Conservation (phyloP, 92 coral and sea anemone genomes). For the Heteractis magnifica region DNA sequence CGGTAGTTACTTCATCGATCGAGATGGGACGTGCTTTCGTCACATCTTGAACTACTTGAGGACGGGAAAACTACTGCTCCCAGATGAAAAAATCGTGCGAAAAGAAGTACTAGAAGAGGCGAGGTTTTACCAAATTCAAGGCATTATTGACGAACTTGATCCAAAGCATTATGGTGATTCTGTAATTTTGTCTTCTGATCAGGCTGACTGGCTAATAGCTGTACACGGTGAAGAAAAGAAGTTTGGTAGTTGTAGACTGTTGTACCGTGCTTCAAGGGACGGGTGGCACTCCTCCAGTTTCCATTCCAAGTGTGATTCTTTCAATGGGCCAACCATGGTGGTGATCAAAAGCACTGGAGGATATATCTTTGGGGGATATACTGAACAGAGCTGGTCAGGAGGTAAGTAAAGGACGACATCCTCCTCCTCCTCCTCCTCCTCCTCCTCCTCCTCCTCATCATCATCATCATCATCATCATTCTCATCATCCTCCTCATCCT, state of each 20-base stretch:
- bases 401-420: background rate
- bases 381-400: slow-evolving; percentile 43
- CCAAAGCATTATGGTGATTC: background rate
- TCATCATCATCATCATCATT: no score
- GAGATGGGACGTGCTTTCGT: slow-evolving; percentile 70
- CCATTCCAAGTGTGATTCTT: slow-evolving; percentile 28
- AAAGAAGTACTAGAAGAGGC: slow-evolving; percentile 64
- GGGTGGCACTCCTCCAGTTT: slow-evolving; percentile 32
- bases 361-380: slow-evolving; percentile 33
- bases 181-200: background rate
- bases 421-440: no score
- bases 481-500: no score
- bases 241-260: background rate
- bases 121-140: slow-evolving; percentile 56
- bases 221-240: background rate
- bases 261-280: slow-evolving; percentile 46
- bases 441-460: no score
- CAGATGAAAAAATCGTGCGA: slow-evolving; percentile 40
- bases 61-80: slow-evolving; percentile 35
- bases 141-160: slow-evolving; percentile 13
- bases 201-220: background rate
- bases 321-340: slow-evolving; percentile 40
- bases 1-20: slow-evolving; percentile 30
- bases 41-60: slow-evolving; percentile 70
- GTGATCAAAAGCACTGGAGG: slow-evolving; percentile 31